These are phyloP conservation scores for Urocolius indicus DNA, from an alignment of 2,113 vertebrate genomes.

Conservation along the genomic window DNA sequence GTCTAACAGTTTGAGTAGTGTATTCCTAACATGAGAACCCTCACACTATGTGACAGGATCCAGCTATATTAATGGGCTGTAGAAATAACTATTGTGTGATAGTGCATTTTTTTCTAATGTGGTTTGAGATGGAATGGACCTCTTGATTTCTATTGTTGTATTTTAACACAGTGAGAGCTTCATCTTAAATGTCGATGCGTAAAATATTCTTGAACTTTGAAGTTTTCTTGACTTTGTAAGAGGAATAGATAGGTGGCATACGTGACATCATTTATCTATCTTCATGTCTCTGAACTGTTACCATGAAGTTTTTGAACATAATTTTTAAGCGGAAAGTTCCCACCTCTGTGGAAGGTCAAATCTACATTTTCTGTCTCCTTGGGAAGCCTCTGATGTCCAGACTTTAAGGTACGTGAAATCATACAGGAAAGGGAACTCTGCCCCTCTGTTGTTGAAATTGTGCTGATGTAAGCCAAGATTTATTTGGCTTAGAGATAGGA, in stretches of 20 bases:
- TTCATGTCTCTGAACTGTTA: background rate
- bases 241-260: background rate
- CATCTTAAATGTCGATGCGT: background rate
- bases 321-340: background rate
- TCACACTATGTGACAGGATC: background rate
- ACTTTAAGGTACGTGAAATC: background rate
- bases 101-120: background rate
- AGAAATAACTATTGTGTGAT: background rate
- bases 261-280: background rate
- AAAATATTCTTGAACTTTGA: background rate
- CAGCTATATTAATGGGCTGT: background rate
- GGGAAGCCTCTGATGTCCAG: background rate
- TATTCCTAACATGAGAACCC: background rate
- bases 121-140: rapidly evolving
- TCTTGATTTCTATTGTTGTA: background rate
- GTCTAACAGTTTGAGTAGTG: background rate
- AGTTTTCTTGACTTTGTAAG: background rate
- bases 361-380: background rate
- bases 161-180: background rate
- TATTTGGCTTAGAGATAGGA: background rate
- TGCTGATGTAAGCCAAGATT: background rate
- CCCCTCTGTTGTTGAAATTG: background rate
- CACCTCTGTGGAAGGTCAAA: background rate
- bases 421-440: background rate
- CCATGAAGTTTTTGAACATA: background rate